These are phyloP conservation scores for Dasyprocta punctata DNA, from an alignment of 2,113 vertebrate genomes.

Conservation along the genomic window DNA sequence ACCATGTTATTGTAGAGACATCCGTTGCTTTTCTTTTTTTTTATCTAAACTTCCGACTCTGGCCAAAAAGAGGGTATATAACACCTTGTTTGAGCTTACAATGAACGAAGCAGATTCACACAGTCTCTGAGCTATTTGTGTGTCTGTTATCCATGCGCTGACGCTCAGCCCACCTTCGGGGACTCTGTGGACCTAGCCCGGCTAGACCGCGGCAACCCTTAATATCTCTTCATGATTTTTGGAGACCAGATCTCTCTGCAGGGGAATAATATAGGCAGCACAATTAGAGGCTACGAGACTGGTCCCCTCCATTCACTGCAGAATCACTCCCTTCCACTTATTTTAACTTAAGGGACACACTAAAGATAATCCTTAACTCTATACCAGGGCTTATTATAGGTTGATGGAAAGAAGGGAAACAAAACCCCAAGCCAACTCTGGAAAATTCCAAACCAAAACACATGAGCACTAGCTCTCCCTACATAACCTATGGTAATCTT, in stretches of 20 bases:
- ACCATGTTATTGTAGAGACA: too few species aligned
- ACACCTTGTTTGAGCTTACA: too few species aligned
- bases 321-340: not conserved
- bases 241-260: not conserved
- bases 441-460: not conserved
- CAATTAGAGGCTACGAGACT: not conserved
- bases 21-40: too few species aligned
- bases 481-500: not conserved
- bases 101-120: too few species aligned
- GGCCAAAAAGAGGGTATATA: too few species aligned
- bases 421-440: not conserved
- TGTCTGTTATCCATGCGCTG: too few species aligned
- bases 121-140: too few species aligned
- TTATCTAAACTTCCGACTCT: too few species aligned
- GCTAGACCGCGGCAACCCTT: too few species aligned
- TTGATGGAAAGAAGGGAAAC: not conserved
- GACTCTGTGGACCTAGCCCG: too few species aligned
- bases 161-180: too few species aligned
- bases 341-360: too few species aligned
- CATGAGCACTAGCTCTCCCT: not conserved
- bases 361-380: not conserved
- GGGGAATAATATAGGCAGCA: not conserved
- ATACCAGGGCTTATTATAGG: not conserved
- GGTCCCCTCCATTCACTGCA: not conserved
- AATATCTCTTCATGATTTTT: not conserved